phyloP scores from a whole-genome alignment of 1,140 invertebrate species.

The Mactra quadrangularis region DNA sequence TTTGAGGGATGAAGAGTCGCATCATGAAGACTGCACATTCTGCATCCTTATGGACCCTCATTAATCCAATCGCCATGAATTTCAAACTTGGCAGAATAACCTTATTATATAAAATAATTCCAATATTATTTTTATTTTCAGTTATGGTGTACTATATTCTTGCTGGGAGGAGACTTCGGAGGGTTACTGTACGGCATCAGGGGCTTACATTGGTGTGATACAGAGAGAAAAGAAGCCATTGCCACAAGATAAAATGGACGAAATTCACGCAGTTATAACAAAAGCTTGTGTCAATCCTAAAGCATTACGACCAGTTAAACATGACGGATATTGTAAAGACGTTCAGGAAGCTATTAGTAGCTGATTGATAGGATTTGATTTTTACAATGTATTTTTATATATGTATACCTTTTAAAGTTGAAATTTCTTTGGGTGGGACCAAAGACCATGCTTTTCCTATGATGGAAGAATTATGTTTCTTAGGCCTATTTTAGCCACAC shows the following conservation, averaged over 20 bases:
- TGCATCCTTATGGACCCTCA: too few relatives aligned
- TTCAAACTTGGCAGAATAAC: too few relatives aligned
- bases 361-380: not conserved
- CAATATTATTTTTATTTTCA: not conserved
- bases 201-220: constrained; percentile 28
- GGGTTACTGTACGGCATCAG: not conserved
- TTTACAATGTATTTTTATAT: too few relatives aligned
- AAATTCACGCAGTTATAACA: not conserved
- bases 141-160: constrained; percentile 46
- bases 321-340: constrained; percentile 33
- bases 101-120: too few relatives aligned
- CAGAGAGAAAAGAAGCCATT: constrained; percentile 7
- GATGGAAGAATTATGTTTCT: too few relatives aligned
- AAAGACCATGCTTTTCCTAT: too few relatives aligned
- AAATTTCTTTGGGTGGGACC: too few relatives aligned
- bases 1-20: too few relatives aligned
- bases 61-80: too few relatives aligned
- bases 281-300: constrained; percentile 35
- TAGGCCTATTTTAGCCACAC: too few relatives aligned
- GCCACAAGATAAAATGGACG: not conserved
- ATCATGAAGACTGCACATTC: too few relatives aligned
- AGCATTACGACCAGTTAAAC: not conserved
- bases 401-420: too few relatives aligned
- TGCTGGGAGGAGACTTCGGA: constrained; percentile 49
- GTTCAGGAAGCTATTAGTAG: constrained; percentile 4